These are phyloP conservation scores for Idaea aversata DNA, from an alignment of 2,888 invertebrate species.

Conservation along the genomic window DNA sequence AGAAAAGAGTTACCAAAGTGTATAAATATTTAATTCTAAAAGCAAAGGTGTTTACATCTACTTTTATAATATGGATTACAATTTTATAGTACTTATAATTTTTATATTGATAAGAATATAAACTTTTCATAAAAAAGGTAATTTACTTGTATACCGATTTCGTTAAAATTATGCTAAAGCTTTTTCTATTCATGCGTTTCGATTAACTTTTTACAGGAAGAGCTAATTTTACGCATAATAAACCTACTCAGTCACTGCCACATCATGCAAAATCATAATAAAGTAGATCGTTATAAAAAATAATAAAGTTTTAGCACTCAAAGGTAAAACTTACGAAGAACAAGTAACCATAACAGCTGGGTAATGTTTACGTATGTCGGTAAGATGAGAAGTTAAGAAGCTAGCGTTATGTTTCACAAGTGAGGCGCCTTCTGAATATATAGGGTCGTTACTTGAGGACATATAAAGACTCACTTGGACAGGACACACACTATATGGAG, in stretches of 20 bases:
- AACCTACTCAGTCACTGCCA: slow-evolving; percentile 12
- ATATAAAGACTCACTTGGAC: slow-evolving; percentile 65
- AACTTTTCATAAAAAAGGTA: neutral
- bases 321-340: slow-evolving; percentile 26
- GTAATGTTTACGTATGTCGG: slow-evolving; percentile 36
- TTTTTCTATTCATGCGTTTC: slow-evolving; percentile 1
- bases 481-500: slow-evolving; percentile 69
- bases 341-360: slow-evolving; percentile 30
- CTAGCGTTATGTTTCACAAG: slow-evolving; percentile 76
- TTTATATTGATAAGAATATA: neutral
- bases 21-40: neutral
- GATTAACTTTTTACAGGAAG: neutral
- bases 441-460: slow-evolving; percentile 53
- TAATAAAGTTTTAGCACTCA: slow-evolving; percentile 20
- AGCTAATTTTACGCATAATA: neutral
- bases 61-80: neutral
- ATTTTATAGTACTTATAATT: neutral
- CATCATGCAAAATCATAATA: slow-evolving; percentile 23
- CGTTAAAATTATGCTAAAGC: neutral
- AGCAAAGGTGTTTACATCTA: neutral
- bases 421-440: slow-evolving; percentile 74
- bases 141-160: neutral
- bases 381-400: slow-evolving; percentile 44
- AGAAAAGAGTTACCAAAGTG: neutral
- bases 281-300: slow-evolving; percentile 8